Percentiles rank a stretch among this genome's conserved stretches.
These are phyloP conservation scores for Galerucella calmariensis DNA, from an alignment of 2,888 invertebrate genomes.

Conservation along the genomic window DNA sequence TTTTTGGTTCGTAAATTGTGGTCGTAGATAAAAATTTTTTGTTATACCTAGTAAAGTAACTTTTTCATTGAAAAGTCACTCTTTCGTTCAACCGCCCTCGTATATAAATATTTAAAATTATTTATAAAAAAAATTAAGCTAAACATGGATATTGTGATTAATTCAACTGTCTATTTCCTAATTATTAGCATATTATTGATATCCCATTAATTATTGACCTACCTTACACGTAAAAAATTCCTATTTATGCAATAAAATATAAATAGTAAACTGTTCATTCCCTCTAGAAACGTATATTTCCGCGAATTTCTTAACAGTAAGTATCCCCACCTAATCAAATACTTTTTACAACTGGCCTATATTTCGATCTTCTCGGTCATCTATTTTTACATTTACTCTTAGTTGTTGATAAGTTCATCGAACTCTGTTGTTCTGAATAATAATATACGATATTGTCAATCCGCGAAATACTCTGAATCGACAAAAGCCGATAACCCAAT, in stretches of 20 bases:
- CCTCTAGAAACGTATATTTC: constrained; percentile 14
- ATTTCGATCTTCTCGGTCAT: constrained; percentile 18
- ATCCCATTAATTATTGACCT: constrained; percentile 58
- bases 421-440: constrained; percentile 44
- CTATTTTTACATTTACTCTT: constrained; percentile 30
- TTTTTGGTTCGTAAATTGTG: no score
- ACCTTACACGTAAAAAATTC: constrained; percentile 35
- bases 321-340: no score
- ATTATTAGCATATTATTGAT: not conserved
- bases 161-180: no score
- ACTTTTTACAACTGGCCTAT: constrained; percentile 20
- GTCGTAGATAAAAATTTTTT: no score
- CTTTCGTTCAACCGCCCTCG: no score
- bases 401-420: constrained; percentile 41
- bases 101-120: no score
- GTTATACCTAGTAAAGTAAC: no score
- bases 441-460: constrained; percentile 46
- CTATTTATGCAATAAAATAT: not conserved
- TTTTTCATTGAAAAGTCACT: no score
- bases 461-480: constrained; percentile 52
- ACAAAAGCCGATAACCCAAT: constrained; percentile 53
- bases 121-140: no score
- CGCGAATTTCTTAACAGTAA: constrained; percentile 9
- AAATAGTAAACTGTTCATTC: not conserved
- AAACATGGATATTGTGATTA: no score